These are phyloP conservation scores for Balanococcus diminutus DNA, from an alignment of 2,888 invertebrate species.

Conservation along the genomic window DNA sequence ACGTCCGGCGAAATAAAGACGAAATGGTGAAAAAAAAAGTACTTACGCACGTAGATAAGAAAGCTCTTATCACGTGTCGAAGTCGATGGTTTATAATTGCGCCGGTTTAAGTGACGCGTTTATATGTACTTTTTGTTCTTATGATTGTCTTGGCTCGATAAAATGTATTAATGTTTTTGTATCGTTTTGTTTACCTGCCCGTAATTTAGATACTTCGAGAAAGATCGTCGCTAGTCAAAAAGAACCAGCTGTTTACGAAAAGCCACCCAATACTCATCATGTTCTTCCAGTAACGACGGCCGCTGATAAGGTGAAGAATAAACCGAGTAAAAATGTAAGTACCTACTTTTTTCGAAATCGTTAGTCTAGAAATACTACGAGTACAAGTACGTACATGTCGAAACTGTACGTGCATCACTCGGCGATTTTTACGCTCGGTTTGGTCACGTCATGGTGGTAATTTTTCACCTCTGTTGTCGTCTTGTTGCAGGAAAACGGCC, in stretches of 20 bases:
- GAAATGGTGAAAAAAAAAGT: background rate
- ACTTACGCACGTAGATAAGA: slow-evolving; percentile 1
- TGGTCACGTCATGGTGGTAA: background rate
- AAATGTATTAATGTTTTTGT: background rate
- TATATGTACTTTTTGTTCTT: background rate
- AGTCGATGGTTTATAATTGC: background rate
- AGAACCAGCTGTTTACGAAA: background rate
- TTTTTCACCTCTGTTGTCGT: background rate
- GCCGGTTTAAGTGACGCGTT: too few species aligned
- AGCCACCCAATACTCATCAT: slow-evolving; percentile 23
- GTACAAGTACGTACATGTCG: background rate
- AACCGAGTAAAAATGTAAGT: slow-evolving; percentile 21
- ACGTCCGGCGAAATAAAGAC: background rate
- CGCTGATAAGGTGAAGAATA: slow-evolving; percentile 1
- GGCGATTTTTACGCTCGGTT: background rate
- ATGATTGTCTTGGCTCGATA: background rate
- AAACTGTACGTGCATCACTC: background rate
- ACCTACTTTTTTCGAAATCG: background rate
- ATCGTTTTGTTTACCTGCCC: background rate
- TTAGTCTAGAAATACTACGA: background rate
- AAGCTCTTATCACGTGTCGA: background rate
- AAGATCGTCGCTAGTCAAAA: slow-evolving; percentile 18
- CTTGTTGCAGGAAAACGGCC: slow-evolving; percentile 75
- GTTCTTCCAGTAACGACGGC: slow-evolving; percentile 16
- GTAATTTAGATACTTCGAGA: background rate